Percentiles rank a stretch among this genome's conserved stretches.
These are phyloP conservation scores for Scotopteryx bipunctaria DNA, from an alignment of 2,888 invertebrate species.

Conservation along the genomic window DNA sequence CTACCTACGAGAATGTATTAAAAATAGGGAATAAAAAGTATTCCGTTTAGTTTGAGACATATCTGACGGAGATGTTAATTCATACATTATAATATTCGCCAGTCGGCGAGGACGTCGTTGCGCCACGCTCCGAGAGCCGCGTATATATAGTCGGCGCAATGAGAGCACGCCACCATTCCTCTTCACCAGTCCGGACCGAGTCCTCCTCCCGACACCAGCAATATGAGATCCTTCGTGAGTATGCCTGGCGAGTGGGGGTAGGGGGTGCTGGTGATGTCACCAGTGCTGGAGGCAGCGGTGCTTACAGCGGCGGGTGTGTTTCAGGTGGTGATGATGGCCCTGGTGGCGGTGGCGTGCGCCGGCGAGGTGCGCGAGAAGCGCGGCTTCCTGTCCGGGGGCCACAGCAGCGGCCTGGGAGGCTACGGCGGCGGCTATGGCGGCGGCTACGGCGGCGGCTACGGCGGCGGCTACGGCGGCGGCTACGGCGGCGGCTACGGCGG, in stretches of 20 bases:
- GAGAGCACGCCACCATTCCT: slow-evolving; percentile 20
- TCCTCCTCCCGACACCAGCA: slow-evolving; percentile 22
- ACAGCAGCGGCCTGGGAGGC: slow-evolving; percentile 25
- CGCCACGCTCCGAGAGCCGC: slow-evolving; percentile 12
- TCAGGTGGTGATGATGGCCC: slow-evolving; percentile 40
- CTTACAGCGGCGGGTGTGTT: slow-evolving; percentile 7
- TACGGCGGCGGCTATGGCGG: slow-evolving; percentile 17
- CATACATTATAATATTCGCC: not conserved
- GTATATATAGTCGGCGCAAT: slow-evolving; percentile 17
- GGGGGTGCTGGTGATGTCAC: too few relatives aligned
- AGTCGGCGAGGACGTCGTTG: slow-evolving; percentile 25
- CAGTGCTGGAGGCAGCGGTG: not conserved
- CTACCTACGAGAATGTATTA: too few relatives aligned
- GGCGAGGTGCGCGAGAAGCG: slow-evolving; percentile 38
- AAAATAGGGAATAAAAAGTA: too few relatives aligned
- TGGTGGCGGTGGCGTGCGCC: slow-evolving; percentile 35
- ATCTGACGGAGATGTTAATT: too few relatives aligned
- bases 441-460: slow-evolving; percentile 18
- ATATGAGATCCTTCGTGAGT: slow-evolving; percentile 59
- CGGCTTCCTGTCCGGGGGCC: slow-evolving; percentile 31
- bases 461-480: slow-evolving; percentile 19
- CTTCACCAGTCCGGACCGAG: slow-evolving; percentile 8
- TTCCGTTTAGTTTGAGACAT: too few relatives aligned
- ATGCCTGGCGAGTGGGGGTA: slow-evolving; percentile 8
- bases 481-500: slow-evolving; percentile 10